These are phyloP conservation scores for Muscina levida DNA, from an alignment of 2,888 invertebrate species.

Conservation along the genomic window DNA sequence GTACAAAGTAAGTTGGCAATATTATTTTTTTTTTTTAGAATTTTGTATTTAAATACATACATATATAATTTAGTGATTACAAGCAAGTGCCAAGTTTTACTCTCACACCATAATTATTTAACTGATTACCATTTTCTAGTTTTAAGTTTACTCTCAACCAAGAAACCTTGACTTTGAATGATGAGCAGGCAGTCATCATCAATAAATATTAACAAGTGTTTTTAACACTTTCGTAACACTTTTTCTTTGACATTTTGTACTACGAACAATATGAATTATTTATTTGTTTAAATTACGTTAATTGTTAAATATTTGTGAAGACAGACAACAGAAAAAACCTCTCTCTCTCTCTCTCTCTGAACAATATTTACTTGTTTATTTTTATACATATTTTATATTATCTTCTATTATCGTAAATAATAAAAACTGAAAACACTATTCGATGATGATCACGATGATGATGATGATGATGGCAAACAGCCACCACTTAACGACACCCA, in stretches of 20 bases:
- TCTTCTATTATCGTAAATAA: too few relatives aligned
- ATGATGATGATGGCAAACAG: too few relatives aligned
- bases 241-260: too few relatives aligned
- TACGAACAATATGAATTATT: not conserved
- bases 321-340: not conserved
- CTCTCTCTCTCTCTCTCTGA: not conserved
- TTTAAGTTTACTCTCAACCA: constrained; percentile 20
- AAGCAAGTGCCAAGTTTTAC: constrained; percentile 67
- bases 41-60: not conserved
- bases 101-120: not conserved
- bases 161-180: constrained; percentile 74
- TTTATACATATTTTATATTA: too few relatives aligned
- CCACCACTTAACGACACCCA: too few relatives aligned
- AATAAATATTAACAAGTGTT: constrained; percentile 20
- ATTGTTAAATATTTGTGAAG: constrained; percentile 13
- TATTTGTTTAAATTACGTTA: constrained; percentile 22
- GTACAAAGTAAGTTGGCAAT: constrained; percentile 80
- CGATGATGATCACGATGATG: too few relatives aligned
- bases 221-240: not conserved
- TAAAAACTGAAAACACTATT: not conserved
- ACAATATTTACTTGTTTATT: not conserved
- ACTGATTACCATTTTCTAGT: too few relatives aligned
- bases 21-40: constrained; percentile 33
- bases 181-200: not conserved
- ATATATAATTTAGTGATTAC: not conserved